Conservation (phyloP, 2,797 vertebrate species). For the Fringilla coelebs region DNA sequence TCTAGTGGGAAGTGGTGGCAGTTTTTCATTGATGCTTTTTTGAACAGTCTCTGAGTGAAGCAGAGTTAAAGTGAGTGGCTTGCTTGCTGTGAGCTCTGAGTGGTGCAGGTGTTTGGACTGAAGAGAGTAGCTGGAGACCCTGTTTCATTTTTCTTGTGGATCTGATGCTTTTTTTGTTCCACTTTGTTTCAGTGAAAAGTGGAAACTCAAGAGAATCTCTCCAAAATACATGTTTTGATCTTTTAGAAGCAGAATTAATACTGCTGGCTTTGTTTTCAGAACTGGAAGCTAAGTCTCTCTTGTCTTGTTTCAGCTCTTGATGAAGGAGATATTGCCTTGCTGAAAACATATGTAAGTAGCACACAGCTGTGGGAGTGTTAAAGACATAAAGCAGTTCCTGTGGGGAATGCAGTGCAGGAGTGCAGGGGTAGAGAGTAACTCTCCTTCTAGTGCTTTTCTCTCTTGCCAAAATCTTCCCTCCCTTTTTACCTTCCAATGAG, state of each 20-base stretch:
- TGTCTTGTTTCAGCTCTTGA: conserved; percentile 87
- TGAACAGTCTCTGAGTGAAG: neutral
- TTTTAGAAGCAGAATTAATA: neutral
- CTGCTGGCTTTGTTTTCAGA: neutral
- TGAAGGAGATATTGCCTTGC: conserved; percentile 95
- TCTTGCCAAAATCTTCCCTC: neutral
- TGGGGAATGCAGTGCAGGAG: neutral
- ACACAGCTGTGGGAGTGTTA: neutral
- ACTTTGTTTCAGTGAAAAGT: neutral
- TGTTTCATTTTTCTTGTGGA: neutral
- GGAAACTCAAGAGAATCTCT: neutral
- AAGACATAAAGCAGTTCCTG: neutral
- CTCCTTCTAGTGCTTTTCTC: neutral
- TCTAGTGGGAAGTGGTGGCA: neutral
- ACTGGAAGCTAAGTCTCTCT: conserved; percentile 16
- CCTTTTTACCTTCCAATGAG: neutral
- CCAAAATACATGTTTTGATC: neutral
- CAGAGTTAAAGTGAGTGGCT: neutral
- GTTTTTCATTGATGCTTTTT: neutral
- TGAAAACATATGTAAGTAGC: conserved; percentile 96
- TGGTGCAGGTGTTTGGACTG: neutral
- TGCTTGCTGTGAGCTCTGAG: neutral
- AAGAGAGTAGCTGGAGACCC: neutral
- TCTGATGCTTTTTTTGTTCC: neutral
- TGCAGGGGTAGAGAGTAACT: neutral